Base-by-base conservation (phyloP, 1,140 invertebrate genomes). In the Druon quercuslanigerum region DNA sequence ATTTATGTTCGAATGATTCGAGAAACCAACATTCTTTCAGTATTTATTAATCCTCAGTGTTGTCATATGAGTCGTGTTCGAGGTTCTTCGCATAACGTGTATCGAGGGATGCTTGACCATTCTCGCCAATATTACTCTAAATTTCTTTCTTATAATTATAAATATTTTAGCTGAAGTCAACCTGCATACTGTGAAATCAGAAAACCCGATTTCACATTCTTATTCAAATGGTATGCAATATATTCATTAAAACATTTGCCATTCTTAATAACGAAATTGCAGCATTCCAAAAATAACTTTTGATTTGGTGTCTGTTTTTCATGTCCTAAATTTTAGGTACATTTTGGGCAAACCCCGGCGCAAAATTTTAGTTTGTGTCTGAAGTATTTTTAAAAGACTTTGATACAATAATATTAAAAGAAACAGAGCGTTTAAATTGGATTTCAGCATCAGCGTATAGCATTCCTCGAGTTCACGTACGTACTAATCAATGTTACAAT, bases 381-480 rank as follows among this genome's bases (percentile, higher is more conserved):
- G 9, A 17, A 19, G 3, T 3, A 54, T 17, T 60, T 33, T 60
- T 16, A 25, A 33, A 25, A 25, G 16, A 25, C 8, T 33, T 33
- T 25, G 16, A 33, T 54, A 17, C 3, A 16, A 54, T 60, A 33
- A 20, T 14, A 5, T 25, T 0, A 9, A 60, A 33, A 13, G 13
- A 60, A 60, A 25, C 57, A 60, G 57, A 60, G 57, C 52, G n/a
- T 14, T 3, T 16, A 33, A 60, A 25, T 25, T 60, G 57, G 57
- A 60, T 25, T 60, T 0, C 20, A 25, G 19, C 20, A 60, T 60
- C 20, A 20, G 57, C 57, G 13, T 14, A 25, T 74, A 75, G 73
- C 82, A 85, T 75, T 83, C 83, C 78, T 86, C 81, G 76, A 75
- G 74, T 71, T 75, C 84, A 85, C 82, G 84, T 85, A 83, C 77